Conservation (phyloP, 2,113 vertebrate species). For the Pogonocichla stellata region DNA sequence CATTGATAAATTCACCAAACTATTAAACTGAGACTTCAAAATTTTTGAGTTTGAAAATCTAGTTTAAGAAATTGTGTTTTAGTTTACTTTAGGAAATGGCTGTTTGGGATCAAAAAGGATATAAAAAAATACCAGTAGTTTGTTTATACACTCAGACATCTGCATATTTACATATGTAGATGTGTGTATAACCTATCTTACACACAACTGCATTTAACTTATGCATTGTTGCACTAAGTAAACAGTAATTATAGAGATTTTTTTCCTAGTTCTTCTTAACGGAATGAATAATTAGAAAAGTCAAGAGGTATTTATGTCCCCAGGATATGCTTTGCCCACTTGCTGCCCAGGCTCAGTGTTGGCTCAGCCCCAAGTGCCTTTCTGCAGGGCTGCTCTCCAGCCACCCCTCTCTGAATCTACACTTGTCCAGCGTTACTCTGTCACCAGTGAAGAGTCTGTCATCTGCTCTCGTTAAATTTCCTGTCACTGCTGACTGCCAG, state of each 20-base stretch:
- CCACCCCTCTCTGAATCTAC: neutral
- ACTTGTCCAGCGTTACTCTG: too few relatives aligned
- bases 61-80: neutral
- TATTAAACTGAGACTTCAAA: neutral
- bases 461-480: neutral
- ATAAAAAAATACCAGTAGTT: neutral
- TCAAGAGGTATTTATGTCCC: neutral
- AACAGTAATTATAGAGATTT: neutral
- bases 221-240: neutral
- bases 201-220: neutral
- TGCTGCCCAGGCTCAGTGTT: neutral
- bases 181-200: neutral
- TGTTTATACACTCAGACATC: neutral
- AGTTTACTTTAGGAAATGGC: neutral
- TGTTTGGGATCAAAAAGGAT: neutral
- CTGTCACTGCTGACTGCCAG: fast-evolving
- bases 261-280: neutral
- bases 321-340: neutral
- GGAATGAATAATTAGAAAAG: neutral
- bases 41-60: neutral
- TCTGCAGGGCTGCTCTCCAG: neutral
- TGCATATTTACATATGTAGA: neutral
- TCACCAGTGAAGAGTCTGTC: neutral
- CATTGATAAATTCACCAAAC: neutral
- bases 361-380: neutral